A percentile compares a stretch with the other conserved stretches of the same genome.
These are phyloP conservation scores for Drosophila kokeensis DNA, from an alignment of 2,888 invertebrate species.

Conservation along the genomic window DNA sequence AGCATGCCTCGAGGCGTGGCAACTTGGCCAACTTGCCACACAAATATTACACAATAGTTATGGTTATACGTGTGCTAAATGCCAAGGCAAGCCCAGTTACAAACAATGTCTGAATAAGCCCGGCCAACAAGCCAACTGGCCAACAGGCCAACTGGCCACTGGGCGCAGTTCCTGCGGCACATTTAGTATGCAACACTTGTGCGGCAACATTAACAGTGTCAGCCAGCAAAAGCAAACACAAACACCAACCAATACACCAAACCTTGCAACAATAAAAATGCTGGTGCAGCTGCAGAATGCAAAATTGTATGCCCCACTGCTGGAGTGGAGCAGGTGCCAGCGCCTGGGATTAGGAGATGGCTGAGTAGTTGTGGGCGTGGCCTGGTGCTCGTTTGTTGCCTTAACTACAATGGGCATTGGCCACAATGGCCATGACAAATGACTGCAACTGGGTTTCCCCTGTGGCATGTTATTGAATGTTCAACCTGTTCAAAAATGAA, in stretches of 20 bases:
- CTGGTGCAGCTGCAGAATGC: constrained; percentile 18
- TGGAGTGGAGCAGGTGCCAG: not conserved
- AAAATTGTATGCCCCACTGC: not conserved
- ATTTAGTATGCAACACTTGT: constrained; percentile 73
- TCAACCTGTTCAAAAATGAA: too few relatives aligned
- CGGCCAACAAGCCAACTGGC: not conserved
- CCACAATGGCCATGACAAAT: not conserved
- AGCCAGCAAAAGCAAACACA: constrained; percentile 43
- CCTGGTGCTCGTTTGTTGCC: constrained; percentile 13
- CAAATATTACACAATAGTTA: constrained; percentile 14
- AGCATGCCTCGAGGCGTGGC: constrained; percentile 2
- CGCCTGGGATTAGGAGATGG: not conserved
- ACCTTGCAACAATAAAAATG: constrained; percentile 6
- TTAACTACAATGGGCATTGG: not conserved
- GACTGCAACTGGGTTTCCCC: not conserved
- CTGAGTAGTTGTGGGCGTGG: constrained; percentile 3
- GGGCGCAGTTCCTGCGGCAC: constrained; percentile 33
- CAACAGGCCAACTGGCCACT: constrained; percentile 8
- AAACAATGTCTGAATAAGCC: constrained; percentile 35
- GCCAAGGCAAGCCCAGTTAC: constrained; percentile 38
- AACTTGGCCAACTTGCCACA: constrained; percentile 8
- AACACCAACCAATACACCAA: constrained; percentile 27
- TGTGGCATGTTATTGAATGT: not conserved
- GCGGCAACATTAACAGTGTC: constrained; percentile 67
- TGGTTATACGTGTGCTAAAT: constrained; percentile 64